Percentiles rank a stretch among this genome's conserved stretches.
Conservation (phyloP, 2,888 invertebrate species). For the Sylvicola cinctus region DNA sequence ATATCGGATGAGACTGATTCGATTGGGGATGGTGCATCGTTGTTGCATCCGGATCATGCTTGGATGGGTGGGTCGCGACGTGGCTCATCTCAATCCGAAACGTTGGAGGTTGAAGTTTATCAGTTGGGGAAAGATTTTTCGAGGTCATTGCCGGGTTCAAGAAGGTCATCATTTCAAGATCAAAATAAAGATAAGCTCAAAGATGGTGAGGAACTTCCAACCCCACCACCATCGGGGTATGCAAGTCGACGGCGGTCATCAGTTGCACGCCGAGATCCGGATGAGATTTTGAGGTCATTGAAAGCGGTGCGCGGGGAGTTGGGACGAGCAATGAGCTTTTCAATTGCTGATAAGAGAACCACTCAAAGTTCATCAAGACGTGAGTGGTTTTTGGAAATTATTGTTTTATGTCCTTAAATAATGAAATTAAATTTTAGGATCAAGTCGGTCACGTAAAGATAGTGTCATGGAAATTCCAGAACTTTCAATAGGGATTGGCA, state of each 20-base stretch:
- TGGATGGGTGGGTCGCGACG: slow-evolving; percentile 58
- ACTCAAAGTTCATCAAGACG: slow-evolving; percentile 42
- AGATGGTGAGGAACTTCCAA: slow-evolving; percentile 17
- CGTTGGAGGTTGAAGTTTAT: slow-evolving; percentile 65
- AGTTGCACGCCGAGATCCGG: slow-evolving; percentile 62
- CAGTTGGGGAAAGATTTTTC: slow-evolving; percentile 73
- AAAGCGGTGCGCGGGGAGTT: slow-evolving; percentile 68
- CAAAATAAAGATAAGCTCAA: slow-evolving; percentile 39
- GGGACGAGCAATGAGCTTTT: slow-evolving; percentile 62
- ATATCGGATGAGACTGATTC: slow-evolving; percentile 57
- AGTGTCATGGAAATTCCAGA: slow-evolving; percentile 35
- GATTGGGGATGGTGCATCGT: slow-evolving; percentile 50
- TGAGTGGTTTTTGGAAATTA: slow-evolving; percentile 28
- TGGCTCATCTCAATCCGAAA: slow-evolving; percentile 79
- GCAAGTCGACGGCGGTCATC: slow-evolving; percentile 56
- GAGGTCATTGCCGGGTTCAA: slow-evolving; percentile 63
- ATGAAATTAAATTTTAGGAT: slow-evolving; percentile 12
- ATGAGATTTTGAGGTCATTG: slow-evolving; percentile 60
- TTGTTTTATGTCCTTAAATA: neutral
- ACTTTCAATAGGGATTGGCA: slow-evolving; percentile 16
- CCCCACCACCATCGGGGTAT: slow-evolving; percentile 31
- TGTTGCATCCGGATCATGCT: slow-evolving; percentile 72
- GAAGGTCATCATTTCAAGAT: slow-evolving; percentile 64
- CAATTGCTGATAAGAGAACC: slow-evolving; percentile 33
- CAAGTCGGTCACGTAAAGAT: slow-evolving; percentile 31